Conservation (phyloP, 2,113 vertebrate species). For the Festucalex cinctus region DNA sequence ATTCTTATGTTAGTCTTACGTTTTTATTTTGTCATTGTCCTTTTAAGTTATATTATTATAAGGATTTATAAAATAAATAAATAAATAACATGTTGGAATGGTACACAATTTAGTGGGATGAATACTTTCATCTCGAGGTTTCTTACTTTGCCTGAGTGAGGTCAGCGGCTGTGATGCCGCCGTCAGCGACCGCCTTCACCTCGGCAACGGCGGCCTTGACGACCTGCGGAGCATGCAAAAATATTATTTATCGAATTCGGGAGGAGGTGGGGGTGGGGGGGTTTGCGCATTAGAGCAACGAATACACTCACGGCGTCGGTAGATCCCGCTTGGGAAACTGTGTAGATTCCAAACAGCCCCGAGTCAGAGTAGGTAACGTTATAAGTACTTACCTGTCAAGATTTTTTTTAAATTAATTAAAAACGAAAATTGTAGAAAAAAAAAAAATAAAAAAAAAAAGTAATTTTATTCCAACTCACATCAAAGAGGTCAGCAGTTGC, state of each 20-base stretch:
- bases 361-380: conserved; percentile 89
- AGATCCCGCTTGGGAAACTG: conserved; percentile 77
- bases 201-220: conserved; percentile 84
- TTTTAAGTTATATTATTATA: too few species aligned
- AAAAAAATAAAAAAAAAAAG: too few species aligned
- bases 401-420: neutral
- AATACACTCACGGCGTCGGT: conserved; percentile 79
- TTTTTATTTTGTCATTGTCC: too few species aligned
- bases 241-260: neutral
- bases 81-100: too few species aligned
- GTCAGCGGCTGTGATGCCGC: conserved; percentile 78
- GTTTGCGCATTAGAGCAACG: neutral
- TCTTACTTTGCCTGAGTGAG: conserved; percentile 89
- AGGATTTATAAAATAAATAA: too few species aligned
- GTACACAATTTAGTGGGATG: neutral
- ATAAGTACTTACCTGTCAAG: conserved; percentile 82
- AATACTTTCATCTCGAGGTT: neutral
- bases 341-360: conserved; percentile 91
- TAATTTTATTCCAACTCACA: conserved; percentile 71
- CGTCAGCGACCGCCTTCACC: conserved; percentile 82
- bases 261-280: too few species aligned
- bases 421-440: too few species aligned
- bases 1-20: too few species aligned
- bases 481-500: conserved; percentile 82
- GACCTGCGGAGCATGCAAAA: conserved; percentile 70